Conservation (phyloP, 1,140 invertebrate genomes). For the Panagrolaimus sp. region DNA sequence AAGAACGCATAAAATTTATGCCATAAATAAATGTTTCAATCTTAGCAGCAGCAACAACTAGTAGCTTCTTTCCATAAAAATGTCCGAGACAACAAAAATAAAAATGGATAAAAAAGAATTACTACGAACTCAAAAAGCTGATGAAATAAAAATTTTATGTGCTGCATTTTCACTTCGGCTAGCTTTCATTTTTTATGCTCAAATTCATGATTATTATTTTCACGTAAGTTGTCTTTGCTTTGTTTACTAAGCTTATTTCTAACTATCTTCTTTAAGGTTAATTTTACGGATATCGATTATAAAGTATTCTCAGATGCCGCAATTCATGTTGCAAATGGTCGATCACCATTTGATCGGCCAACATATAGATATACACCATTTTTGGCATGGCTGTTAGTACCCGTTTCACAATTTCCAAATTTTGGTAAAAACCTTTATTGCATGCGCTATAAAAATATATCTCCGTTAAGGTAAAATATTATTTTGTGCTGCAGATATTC, state of each 20-base stretch:
- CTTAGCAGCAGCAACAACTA: too few relatives aligned
- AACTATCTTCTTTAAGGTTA: too few relatives aligned
- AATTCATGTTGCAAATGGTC: constrained; percentile 67
- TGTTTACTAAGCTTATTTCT: too few relatives aligned
- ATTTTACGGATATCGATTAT: constrained; percentile 95
- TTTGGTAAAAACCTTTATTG: too few relatives aligned
- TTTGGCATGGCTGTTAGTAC: constrained; percentile 75
- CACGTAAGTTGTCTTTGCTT: constrained; percentile 33
- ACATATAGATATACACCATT: constrained; percentile 93
- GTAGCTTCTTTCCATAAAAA: too few relatives aligned
- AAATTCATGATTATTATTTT: constrained; percentile 55
- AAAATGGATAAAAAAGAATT: too few relatives aligned
- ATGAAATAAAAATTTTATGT: background rate
- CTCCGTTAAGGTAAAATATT: constrained; percentile 68
- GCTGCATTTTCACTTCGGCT: constrained; percentile 40
- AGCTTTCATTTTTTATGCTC: constrained; percentile 46
- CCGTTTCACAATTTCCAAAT: constrained; percentile 69
- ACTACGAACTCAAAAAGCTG: background rate
- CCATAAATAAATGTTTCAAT: too few relatives aligned
- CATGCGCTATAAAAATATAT: too few relatives aligned
- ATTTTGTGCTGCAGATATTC: constrained; percentile 77
- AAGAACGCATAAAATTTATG: too few relatives aligned
- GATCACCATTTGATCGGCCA: constrained; percentile 77
- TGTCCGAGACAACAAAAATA: too few relatives aligned
- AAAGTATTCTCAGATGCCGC: constrained; percentile 91